These are phyloP conservation scores for Apotomis turbidana DNA, from an alignment of 2,888 invertebrate genomes.

Conservation along the genomic window DNA sequence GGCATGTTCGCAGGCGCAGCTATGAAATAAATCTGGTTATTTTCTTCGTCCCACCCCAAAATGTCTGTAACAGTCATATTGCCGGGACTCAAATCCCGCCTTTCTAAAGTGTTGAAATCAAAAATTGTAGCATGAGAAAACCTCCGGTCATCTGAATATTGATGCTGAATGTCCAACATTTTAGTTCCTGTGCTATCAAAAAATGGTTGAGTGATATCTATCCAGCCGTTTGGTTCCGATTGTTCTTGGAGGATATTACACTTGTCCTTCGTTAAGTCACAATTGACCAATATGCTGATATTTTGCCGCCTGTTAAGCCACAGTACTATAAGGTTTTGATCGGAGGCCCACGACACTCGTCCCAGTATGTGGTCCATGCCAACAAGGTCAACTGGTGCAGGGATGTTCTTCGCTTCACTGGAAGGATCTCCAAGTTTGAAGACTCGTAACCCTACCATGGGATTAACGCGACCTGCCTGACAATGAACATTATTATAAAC, in stretches of 20 bases:
- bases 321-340: conserved; percentile 86
- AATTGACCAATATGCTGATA: conserved; percentile 84
- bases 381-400: conserved; percentile 81
- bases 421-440: conserved; percentile 73
- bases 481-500: conserved; percentile 51
- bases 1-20: conserved; percentile 86
- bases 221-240: conserved; percentile 88
- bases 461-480: conserved; percentile 89
- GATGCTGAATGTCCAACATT: conserved; percentile 73
- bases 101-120: conserved; percentile 60
- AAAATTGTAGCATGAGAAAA: conserved; percentile 74
- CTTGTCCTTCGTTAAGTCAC: conserved; percentile 73
- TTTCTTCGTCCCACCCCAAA: conserved; percentile 85
- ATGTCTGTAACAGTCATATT: conserved; percentile 84
- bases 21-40: conserved; percentile 86
- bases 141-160: conserved; percentile 66
- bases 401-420: conserved; percentile 68
- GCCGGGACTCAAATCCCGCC: conserved; percentile 81
- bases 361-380: conserved; percentile 87
- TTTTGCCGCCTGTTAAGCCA: conserved; percentile 96
- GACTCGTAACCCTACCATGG: conserved; percentile 87
- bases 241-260: conserved; percentile 71
- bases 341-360: conserved; percentile 89
- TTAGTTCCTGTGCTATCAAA: conserved; percentile 75
- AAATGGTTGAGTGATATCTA: conserved; percentile 83